Conservation (phyloP, 1,140 invertebrate genomes). For the Himalopsyche phryganea region DNA sequence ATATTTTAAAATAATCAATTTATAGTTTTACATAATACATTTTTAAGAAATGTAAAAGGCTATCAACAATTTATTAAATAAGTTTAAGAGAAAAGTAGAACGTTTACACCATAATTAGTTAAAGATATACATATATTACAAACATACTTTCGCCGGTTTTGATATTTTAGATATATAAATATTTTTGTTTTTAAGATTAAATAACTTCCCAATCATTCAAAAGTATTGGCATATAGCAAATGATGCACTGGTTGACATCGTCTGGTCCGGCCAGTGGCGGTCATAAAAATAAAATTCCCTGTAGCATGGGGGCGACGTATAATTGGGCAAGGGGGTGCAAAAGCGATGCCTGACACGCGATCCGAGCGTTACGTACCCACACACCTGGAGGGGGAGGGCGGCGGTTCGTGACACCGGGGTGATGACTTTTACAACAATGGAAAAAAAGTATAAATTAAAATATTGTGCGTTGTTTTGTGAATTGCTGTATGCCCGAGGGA, state of each 20-base stretch:
- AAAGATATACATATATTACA: no score
- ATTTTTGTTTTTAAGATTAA: no score
- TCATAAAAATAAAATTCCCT: constrained; percentile 25
- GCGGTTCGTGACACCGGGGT: not conserved
- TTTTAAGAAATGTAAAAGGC: no score
- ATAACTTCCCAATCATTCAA: no score
- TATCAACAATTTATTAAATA: no score
- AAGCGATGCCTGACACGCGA: constrained; percentile 14
- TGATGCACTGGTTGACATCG: not conserved
- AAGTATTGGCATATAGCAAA: no score
- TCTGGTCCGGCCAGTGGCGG: not conserved
- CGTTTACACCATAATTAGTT: no score
- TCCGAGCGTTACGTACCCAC: constrained; percentile 10
- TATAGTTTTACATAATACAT: no score
- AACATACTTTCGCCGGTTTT: no score
- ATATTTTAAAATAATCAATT: no score
- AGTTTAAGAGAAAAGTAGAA: no score
- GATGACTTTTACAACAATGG: not conserved
- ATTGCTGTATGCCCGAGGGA: not conserved
- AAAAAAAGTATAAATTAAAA: not conserved
- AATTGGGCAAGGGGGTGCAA: constrained; percentile 12
- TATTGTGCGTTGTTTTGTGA: not conserved
- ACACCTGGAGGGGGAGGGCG: not conserved
- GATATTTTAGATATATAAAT: no score
- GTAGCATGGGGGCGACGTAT: constrained; percentile 16